Base-by-base conservation (phyloP, 64 coral and sea anemone species). In the Montipora foliosa region DNA sequence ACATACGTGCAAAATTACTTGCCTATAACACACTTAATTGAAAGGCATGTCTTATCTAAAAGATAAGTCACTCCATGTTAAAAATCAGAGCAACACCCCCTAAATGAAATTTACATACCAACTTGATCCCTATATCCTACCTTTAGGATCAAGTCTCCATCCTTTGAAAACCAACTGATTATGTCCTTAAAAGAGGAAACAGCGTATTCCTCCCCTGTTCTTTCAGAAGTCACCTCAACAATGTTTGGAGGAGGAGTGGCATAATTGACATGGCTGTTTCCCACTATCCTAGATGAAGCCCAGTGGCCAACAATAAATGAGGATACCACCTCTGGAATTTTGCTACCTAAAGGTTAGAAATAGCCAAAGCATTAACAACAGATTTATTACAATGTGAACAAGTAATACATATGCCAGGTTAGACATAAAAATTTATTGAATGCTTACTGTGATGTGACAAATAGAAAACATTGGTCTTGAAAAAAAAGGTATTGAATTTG, bases 221-320 rank as follows among this genome's bases (percentile, higher is more conserved):
- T 71, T 0, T 6, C 67, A 71, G 67, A 12, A 71, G 67, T 71
- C 67, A 71, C 67, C 67, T 71, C 67, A 71, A 71, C 67, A 71
- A 71, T 71, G 67, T 71, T 71, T 71, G 10, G 10, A 12, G 67
- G 67, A 19, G 67, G 67, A 71, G 67, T 71, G 67, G 16, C 6
- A 71, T 71, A 71, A 71, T 6, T 71, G 10, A 71, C 67, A 71
- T 71, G 67, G 67, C 67, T 71, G 15, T 19, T 71, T 71, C 67
- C 67, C 67, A 71, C 67, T 15, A 71, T 19, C 67, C 67, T 71
- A 19, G 67, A 71, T 71, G 67, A 71, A 71, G 67, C 6, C 67
- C 67, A 71, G 67, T 71, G 67, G 67, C 67, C 67, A 71, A 71
- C 67, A 71, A 71, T 71, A 71, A 71, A 71, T 71, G 67, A 71